Conservation (phyloP, 2,888 invertebrate genomes). For the Hemicrepidius hirtus region DNA sequence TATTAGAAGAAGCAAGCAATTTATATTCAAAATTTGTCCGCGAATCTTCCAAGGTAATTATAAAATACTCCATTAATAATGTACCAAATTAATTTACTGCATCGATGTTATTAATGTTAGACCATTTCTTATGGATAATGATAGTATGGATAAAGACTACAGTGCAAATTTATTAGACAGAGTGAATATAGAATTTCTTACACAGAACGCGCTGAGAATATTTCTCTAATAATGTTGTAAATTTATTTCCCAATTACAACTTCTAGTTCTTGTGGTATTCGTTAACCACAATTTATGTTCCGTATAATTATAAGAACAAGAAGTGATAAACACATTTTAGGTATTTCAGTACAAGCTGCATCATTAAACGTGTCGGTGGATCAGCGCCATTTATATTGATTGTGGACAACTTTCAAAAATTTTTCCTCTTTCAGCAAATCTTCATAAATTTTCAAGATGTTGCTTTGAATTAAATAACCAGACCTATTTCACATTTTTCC, state of each 20-base stretch:
- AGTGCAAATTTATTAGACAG: constrained; percentile 36
- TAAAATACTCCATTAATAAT: constrained; percentile 29
- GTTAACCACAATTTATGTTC: constrained; percentile 32
- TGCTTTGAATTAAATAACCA: no score
- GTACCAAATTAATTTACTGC: constrained; percentile 30
- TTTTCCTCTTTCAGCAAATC: not conserved
- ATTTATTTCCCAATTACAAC: constrained; percentile 43
- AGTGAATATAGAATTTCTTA: constrained; percentile 38
- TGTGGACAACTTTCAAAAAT: not conserved
- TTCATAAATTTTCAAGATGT: no score
- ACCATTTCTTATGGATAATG: constrained; percentile 13
- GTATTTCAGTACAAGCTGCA: constrained; percentile 14
- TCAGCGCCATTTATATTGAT: not conserved
- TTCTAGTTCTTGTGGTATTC: constrained; percentile 35
- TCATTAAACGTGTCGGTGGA: not conserved
- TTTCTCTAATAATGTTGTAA: constrained; percentile 43
- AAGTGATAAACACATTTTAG: constrained; percentile 24
- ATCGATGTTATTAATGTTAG: constrained; percentile 18
- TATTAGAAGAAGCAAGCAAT: constrained; percentile 18
- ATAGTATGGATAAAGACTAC: constrained; percentile 14
- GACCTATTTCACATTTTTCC: no score
- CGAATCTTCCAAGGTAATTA: constrained; percentile 22
- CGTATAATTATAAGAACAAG: constrained; percentile 31
- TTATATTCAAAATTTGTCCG: constrained; percentile 32
- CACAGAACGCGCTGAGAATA: constrained; percentile 14